Conservation (phyloP, 2,888 invertebrate species). For the Ophonus ardosiacus region DNA sequence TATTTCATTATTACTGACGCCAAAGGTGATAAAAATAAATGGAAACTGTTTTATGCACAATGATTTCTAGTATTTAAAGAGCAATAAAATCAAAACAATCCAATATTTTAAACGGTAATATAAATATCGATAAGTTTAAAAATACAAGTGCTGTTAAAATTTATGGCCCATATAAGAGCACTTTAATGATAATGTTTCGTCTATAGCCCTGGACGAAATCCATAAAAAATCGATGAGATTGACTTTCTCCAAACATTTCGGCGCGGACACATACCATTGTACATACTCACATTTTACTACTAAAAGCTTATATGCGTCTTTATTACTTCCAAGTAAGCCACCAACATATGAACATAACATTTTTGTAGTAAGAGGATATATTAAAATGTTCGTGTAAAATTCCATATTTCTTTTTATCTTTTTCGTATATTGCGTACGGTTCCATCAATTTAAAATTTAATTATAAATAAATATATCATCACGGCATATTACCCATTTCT, state of each 20-base stretch:
- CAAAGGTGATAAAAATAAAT: conserved; percentile 9
- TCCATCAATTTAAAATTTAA: background rate
- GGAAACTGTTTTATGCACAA: too few species aligned
- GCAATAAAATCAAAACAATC: conserved; percentile 37
- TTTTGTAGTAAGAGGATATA: background rate
- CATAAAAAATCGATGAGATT: conserved; percentile 20
- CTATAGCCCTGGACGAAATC: conserved; percentile 8
- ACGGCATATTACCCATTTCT: too few species aligned
- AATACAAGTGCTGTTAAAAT: conserved; percentile 47
- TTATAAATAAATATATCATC: too few species aligned
- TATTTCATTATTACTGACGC: conserved; percentile 16
- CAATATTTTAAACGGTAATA: conserved; percentile 41
- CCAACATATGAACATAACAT: background rate
- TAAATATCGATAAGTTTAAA: conserved; percentile 45
- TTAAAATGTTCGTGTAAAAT: background rate
- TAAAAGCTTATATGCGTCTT: background rate
- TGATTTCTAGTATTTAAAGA: background rate
- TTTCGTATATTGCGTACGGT: background rate
- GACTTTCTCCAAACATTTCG: background rate
- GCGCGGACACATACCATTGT: background rate
- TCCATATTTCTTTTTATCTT: background rate
- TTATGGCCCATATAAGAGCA: conserved; percentile 20
- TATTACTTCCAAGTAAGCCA: background rate
- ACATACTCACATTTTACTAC: background rate
- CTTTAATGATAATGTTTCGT: conserved; percentile 50